phyloP scores from a whole-genome alignment of 2,797 vertebrate species.

The Falco novaeseelandiae region DNA sequence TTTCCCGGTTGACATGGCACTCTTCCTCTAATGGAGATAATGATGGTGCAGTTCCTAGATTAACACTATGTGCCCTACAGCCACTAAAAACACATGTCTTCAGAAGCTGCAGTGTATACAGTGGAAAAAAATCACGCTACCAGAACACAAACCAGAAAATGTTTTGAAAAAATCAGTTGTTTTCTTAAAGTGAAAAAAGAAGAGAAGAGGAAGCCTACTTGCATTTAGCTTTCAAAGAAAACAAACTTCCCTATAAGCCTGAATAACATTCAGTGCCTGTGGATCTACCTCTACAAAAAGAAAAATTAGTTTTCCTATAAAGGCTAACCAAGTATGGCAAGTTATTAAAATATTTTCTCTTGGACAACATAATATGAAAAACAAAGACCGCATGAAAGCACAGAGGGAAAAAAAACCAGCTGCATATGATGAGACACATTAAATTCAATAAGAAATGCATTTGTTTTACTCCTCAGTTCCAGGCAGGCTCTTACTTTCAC shows the following conservation, averaged over 20 bases:
- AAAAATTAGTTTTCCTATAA: not conserved
- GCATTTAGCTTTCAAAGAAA: not conserved
- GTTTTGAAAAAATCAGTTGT: not conserved
- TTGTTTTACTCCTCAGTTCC: not conserved
- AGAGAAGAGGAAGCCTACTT: not conserved
- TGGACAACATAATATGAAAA: not conserved
- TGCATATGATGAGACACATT: not conserved
- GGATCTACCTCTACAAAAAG: not conserved
- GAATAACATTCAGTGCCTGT: not conserved
- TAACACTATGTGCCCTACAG: not conserved
- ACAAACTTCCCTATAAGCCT: not conserved
- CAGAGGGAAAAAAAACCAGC: conserved; percentile 13
- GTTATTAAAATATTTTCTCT: not conserved
- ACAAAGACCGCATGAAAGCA: not conserved
- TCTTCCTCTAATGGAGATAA: not conserved
- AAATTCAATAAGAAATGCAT: not conserved
- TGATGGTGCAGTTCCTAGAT: not conserved
- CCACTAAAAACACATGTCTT: not conserved
- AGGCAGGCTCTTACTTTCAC: not conserved
- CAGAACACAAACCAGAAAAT: not conserved
- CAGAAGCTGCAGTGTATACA: not conserved
- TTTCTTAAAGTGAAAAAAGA: not conserved
- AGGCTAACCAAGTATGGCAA: not conserved
- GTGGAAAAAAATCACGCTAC: not conserved
- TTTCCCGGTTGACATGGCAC: not conserved